Evolutionary conservation across 2,888 invertebrate species (phyloP), one percentile per base, ranked within the genome.

Genomic region (Drosophila prolongata): DNA sequence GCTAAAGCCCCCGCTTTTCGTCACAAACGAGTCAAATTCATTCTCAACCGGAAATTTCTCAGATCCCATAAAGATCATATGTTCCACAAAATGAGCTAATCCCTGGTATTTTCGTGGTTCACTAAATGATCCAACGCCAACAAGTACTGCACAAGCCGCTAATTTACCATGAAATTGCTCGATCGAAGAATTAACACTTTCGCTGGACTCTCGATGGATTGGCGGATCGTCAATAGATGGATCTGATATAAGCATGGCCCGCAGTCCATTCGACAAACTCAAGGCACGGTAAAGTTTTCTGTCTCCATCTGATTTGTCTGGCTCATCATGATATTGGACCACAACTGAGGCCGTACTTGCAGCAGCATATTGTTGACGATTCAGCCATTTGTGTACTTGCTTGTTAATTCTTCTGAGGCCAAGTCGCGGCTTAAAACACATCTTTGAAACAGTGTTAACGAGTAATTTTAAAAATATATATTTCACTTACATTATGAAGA

Each of bases 61-160:
- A 79, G 97, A 97, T 27, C 98, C 98, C 98, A 98, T 98, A 90
- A 98, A 98, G 19, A 98, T 91, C 98, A 98, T 97, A 90, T 97
- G 97, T 87, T 97, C 97, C 3, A 97, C 93, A 91, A 97, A 97
- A 91, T 97, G 97, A 1, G 97, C 96, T 90, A 97, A 91, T 0
- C 97, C 97, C 80, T 95, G 96, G 60, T 96, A 95, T 95, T 95
- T 82, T 94, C 93, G 91, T 0, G 97, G 96, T 91, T 97, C 97
- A 87, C 95, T 95, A 92, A 96, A 97, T 82, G 94, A 94, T 2
- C 97, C 97, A n/a, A 96, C 96, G 16, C 95, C 95, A 8, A 97
- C 95, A 71, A 95, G 94, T 0, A 97, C 93, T 8, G 95, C 95
- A 83, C 96, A 96, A 0, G 97, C 97, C 10, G 96, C 96, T 94